These are phyloP conservation scores for Gallinago undulata DNA, from an alignment of 2,113 vertebrate species.

Conservation along the genomic window DNA sequence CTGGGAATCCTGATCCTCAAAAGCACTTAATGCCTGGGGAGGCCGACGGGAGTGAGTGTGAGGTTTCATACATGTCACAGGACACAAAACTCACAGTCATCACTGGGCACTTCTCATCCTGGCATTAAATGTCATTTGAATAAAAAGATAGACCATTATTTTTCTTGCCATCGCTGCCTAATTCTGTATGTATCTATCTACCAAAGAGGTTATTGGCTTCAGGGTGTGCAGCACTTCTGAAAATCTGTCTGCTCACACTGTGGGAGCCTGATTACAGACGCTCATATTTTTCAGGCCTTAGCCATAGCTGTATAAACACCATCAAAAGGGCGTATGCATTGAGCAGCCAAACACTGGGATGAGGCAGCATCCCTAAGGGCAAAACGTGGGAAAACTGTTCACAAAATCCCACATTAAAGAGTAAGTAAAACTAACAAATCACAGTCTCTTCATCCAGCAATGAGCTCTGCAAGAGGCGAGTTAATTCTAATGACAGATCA, in stretches of 20 bases:
- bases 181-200: background rate
- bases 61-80: background rate
- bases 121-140: background rate
- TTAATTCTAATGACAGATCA: background rate
- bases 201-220: background rate
- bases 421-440: background rate
- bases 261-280: background rate
- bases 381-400: background rate
- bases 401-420: background rate
- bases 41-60: background rate
- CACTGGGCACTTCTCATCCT: background rate
- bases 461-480: background rate
- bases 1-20: background rate
- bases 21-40: background rate
- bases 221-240: background rate
- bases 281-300: background rate
- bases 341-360: background rate
- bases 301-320: background rate
- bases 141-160: background rate
- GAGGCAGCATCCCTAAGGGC: background rate
- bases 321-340: background rate
- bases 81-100: background rate
- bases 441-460: background rate
- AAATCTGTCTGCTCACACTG: background rate
- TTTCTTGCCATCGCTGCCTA: background rate